These are phyloP conservation scores for rat (Rattus norvegicus) DNA, from an alignment of 2,113 vertebrate species.

Conservation along the genomic window DNA sequence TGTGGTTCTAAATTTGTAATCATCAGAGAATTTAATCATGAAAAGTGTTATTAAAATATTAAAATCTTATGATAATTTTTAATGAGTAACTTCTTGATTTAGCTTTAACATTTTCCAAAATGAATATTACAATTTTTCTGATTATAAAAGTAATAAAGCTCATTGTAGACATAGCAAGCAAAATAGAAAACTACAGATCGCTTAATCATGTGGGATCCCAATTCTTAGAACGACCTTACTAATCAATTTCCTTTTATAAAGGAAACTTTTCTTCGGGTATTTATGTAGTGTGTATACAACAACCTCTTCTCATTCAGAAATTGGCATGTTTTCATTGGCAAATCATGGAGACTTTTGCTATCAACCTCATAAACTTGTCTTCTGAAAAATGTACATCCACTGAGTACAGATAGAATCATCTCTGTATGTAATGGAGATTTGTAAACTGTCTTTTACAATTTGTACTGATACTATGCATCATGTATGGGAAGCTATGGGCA, in stretches of 20 bases:
- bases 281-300: neutral
- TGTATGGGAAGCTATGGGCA: neutral
- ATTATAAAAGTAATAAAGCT: neutral
- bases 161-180: neutral
- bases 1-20: conserved; percentile 44
- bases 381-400: neutral
- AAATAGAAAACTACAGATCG: neutral
- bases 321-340: neutral
- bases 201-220: neutral
- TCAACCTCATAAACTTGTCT: no score
- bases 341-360: neutral
- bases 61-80: conserved; percentile 45
- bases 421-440: neutral
- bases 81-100: conserved; percentile 53
- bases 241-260: neutral
- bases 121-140: conserved; percentile 2
- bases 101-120: conserved; percentile 39
- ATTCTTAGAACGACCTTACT: neutral
- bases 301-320: neutral
- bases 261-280: neutral
- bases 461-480: neutral
- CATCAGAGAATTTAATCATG: conserved; percentile 48
- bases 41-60: conserved; percentile 65
- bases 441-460: neutral
- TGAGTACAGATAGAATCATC: neutral